These are phyloP conservation scores for Brachionus asplanchnoidis DNA, from an alignment of 1,140 invertebrate genomes.

Conservation along the genomic window DNA sequence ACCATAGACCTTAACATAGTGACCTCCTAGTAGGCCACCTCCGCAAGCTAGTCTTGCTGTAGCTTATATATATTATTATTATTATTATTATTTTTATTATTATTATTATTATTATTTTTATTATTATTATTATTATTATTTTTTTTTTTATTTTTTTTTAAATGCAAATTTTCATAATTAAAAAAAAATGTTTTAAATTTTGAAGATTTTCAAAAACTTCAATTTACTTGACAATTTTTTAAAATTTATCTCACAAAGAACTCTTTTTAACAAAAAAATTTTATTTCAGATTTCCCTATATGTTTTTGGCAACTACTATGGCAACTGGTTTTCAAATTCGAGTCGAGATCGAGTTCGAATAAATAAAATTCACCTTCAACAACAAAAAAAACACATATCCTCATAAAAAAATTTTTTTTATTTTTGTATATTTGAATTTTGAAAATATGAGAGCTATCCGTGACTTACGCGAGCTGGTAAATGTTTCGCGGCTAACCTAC, in stretches of 20 bases:
- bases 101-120: too few relatives aligned
- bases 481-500: constrained; percentile 52
- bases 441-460: constrained; percentile 51
- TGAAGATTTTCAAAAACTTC: too few relatives aligned
- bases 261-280: not conserved
- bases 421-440: not conserved
- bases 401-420: not conserved
- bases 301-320: constrained; percentile 42
- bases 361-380: not conserved
- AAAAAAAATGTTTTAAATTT: too few relatives aligned
- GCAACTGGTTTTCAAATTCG: constrained; percentile 41
- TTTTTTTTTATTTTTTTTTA: too few relatives aligned
- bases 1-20: too few relatives aligned
- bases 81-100: too few relatives aligned
- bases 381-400: not conserved
- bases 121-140: too few relatives aligned
- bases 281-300: constrained; percentile 21
- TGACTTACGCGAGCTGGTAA: constrained; percentile 52
- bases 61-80: too few relatives aligned
- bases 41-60: too few relatives aligned
- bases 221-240: too few relatives aligned
- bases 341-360: constrained; percentile 36
- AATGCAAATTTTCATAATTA: too few relatives aligned
- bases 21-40: too few relatives aligned
- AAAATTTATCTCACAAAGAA: not conserved